These are phyloP conservation scores for Salminus brasiliensis DNA, from an alignment of 2,113 vertebrate species.

Conservation along the genomic window DNA sequence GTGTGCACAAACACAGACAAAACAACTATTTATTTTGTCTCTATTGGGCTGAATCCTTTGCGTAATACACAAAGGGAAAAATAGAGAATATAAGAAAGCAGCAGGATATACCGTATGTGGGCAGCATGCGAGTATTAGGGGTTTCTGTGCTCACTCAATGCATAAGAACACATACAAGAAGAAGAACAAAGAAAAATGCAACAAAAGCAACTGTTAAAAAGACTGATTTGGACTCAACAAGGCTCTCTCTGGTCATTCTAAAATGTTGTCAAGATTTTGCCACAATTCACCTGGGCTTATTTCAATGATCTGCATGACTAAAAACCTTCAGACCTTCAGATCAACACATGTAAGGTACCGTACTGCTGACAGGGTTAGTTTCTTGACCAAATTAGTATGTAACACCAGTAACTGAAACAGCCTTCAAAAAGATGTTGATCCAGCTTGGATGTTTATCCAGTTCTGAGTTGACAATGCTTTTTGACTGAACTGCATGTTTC, in stretches of 20 bases:
- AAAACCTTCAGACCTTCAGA: too few relatives aligned
- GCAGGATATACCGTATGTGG: conserved; percentile 6
- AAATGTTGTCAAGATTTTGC: too few relatives aligned
- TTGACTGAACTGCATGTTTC: background rate
- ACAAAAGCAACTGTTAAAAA: conserved; percentile 40
- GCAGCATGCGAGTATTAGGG: conserved; percentile 48
- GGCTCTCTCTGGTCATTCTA: too few relatives aligned
- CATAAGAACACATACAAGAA: conserved; percentile 81
- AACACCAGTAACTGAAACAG: background rate
- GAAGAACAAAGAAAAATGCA: conserved; percentile 68
- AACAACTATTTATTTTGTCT: background rate
- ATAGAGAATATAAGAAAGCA: background rate
- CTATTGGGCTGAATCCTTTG: background rate
- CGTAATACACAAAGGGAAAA: background rate
- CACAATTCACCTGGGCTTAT: too few relatives aligned
- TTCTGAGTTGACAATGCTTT: background rate
- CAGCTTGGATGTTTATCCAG: too few relatives aligned
- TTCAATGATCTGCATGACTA: too few relatives aligned
- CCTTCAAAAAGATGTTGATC: background rate
- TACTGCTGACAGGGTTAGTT: background rate
- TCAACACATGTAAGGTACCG: too few relatives aligned
- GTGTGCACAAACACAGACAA: background rate
- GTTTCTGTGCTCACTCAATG: conserved; percentile 84
- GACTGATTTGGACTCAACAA: too few relatives aligned
- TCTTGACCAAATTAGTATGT: too few relatives aligned